phyloP scores from a whole-genome alignment of 2,888 invertebrate genomes.

The Caradrina kadenii region DNA sequence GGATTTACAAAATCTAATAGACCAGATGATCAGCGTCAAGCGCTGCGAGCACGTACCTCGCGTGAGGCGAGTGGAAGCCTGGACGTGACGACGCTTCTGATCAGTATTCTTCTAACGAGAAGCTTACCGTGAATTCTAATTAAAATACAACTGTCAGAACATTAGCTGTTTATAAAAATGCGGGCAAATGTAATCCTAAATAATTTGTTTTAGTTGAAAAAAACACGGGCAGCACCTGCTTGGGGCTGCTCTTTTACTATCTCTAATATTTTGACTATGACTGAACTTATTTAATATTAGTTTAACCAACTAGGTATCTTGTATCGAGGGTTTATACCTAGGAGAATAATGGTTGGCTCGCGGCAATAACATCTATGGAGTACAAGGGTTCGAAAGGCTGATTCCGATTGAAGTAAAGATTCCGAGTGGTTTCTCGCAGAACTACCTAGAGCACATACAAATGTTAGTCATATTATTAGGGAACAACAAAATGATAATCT shows the following conservation, averaged over 20 bases:
- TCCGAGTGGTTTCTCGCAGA: too few species aligned
- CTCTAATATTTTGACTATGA: not conserved
- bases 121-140: slow-evolving; percentile 12
- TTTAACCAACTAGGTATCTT: not conserved
- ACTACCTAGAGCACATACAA: too few species aligned
- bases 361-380: too few species aligned
- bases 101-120: slow-evolving; percentile 1
- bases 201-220: slow-evolving; percentile 37
- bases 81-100: not conserved
- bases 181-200: slow-evolving; percentile 14
- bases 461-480: too few species aligned
- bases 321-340: not conserved
- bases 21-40: too few species aligned
- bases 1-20: not conserved
- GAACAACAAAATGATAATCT: too few species aligned
- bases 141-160: slow-evolving; percentile 21
- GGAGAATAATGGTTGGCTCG: not conserved
- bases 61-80: not conserved
- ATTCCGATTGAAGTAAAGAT: too few species aligned
- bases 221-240: slow-evolving; percentile 27
- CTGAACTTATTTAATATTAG: not conserved
- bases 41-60: too few species aligned
- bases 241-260: slow-evolving; percentile 19
- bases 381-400: too few species aligned
- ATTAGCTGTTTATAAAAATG: slow-evolving; percentile 29